Percentiles rank a stretch among this genome's conserved stretches.
phyloP scores from a whole-genome alignment of 2,797 vertebrate genomes.

The Microchirus variegatus region DNA sequence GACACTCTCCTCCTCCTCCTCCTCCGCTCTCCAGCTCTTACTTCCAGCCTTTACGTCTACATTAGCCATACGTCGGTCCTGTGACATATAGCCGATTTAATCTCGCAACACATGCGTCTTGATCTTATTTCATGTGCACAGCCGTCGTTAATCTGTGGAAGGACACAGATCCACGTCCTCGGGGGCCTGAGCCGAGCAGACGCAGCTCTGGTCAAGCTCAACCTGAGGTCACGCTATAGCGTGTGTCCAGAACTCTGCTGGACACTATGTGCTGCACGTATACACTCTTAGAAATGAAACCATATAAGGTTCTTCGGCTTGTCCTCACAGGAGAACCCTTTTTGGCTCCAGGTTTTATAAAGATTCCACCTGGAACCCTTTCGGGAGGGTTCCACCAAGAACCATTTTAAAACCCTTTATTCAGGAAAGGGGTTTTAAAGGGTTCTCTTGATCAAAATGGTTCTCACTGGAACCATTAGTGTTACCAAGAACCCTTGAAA shows the following conservation, averaged over 20 bases:
- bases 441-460: too few relatives aligned
- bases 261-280: not conserved
- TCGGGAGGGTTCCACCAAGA: too few relatives aligned
- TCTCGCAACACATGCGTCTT: constrained; percentile 4
- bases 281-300: too few relatives aligned
- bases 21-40: not conserved
- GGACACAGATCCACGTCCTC: constrained; percentile 36
- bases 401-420: too few relatives aligned
- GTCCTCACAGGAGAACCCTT: too few relatives aligned
- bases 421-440: too few relatives aligned
- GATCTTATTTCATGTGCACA: constrained; percentile 6
- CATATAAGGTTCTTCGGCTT: too few relatives aligned
- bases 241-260: constrained; percentile 24
- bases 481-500: too few relatives aligned
- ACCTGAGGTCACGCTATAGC: constrained; percentile 12
- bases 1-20: constrained; percentile 26
- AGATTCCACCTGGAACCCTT: too few relatives aligned
- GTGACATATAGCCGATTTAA: constrained; percentile 16
- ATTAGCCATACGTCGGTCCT: constrained; percentile 5
- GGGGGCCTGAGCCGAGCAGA: constrained; percentile 24
- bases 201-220: constrained; percentile 57
- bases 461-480: too few relatives aligned
- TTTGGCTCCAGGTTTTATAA: too few relatives aligned
- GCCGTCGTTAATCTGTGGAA: constrained; percentile 38
- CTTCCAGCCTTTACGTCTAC: constrained; percentile 2